Conservation (phyloP, 64 coral and sea anemone species). For the Orbicella faveolata region DNA sequence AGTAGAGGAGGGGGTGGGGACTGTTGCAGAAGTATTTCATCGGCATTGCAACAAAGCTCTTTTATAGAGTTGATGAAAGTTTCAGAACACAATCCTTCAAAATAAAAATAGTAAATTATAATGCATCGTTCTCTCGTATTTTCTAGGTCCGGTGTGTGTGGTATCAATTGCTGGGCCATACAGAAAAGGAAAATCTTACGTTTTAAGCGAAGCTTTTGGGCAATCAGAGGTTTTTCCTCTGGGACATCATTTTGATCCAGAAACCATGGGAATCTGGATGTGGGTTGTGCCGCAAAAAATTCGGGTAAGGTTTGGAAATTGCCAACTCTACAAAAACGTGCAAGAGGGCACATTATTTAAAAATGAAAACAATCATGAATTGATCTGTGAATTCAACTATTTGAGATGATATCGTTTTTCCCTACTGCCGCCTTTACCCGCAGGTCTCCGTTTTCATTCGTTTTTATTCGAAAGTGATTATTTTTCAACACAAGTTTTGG, state of each 20-base stretch:
- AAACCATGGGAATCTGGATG: constrained; percentile 62
- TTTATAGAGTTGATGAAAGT: too few relatives aligned
- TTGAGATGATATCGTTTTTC: too few relatives aligned
- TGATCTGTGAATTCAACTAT: neutral
- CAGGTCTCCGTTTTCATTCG: too few relatives aligned
- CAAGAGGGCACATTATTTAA: neutral
- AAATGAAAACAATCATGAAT: neutral
- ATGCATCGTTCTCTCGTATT: neutral
- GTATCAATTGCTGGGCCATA: constrained; percentile 45
- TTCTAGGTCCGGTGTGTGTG: neutral
- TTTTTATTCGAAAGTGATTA: too few relatives aligned
- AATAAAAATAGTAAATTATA: neutral
- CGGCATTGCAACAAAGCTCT: too few relatives aligned
- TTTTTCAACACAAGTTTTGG: too few relatives aligned
- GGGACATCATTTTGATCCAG: constrained; percentile 41
- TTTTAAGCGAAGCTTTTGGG: constrained; percentile 39
- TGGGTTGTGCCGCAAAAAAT: constrained; percentile 35
- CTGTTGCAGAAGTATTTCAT: too few relatives aligned
- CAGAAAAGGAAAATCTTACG: constrained; percentile 47
- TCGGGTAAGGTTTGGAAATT: neutral
- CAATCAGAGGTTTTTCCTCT: constrained; percentile 30
- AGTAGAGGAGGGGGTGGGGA: too few relatives aligned
- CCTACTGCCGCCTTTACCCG: too few relatives aligned
- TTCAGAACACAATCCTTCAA: too few relatives aligned
- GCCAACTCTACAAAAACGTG: neutral